Conservation (phyloP, 1,140 invertebrate genomes). For the Drosophila bocqueti region DNA sequence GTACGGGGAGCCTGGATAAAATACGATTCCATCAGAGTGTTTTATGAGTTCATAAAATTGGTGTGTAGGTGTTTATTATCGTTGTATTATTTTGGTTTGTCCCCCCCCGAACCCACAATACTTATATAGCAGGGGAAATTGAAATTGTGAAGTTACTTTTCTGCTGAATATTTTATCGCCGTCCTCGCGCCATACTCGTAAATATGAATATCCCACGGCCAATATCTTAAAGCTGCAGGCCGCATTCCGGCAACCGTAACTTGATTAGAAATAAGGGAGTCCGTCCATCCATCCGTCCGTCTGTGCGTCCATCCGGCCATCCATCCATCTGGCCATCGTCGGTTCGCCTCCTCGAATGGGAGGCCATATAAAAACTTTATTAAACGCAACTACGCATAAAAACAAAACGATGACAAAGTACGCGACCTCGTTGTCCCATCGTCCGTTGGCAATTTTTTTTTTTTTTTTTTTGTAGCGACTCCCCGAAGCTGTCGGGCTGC, state of each 20-base stretch:
- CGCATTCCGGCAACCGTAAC: constrained; percentile 58
- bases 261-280: constrained; percentile 67
- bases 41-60: constrained; percentile 82
- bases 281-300: not conserved
- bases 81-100: constrained; percentile 55
- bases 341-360: constrained; percentile 5
- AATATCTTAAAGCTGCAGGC: constrained; percentile 72
- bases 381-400: constrained; percentile 83
- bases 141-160: constrained; percentile 78
- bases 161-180: constrained; percentile 75
- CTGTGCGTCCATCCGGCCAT: not conserved
- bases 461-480: not conserved
- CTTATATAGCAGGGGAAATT: constrained; percentile 62
- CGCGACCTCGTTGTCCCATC: constrained; percentile 62
- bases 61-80: constrained; percentile 73
- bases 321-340: not conserved
- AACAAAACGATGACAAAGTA: constrained; percentile 82
- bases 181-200: constrained; percentile 47
- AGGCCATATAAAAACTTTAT: constrained; percentile 75
- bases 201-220: constrained; percentile 67
- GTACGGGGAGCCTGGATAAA: constrained; percentile 16
- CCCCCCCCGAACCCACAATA: not conserved
- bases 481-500: not conserved
- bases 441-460: constrained; percentile 44
- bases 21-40: constrained; percentile 73